A percentile compares a stretch with the other conserved stretches of the same genome.
These are phyloP conservation scores for Pelobates fuscus DNA, from an alignment of 2,113 vertebrate genomes.

Conservation along the genomic window DNA sequence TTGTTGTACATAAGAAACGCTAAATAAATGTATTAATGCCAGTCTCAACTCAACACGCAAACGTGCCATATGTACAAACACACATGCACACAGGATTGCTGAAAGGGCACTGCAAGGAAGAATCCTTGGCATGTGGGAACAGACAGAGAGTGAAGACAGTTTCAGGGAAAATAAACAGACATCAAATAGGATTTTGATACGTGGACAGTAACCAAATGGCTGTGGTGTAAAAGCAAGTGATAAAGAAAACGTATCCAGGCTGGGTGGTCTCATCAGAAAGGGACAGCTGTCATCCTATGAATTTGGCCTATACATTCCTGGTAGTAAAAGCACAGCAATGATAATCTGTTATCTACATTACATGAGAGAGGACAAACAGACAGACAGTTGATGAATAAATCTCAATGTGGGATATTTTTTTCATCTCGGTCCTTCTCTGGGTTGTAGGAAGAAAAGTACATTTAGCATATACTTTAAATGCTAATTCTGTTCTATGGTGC, in stretches of 20 bases:
- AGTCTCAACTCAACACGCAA: too few species aligned
- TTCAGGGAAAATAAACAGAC: constrained; percentile 24
- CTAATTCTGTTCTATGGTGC: too few species aligned
- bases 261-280: constrained; percentile 34
- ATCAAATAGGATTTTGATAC: constrained; percentile 28
- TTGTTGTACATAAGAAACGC: too few species aligned
- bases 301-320: constrained; percentile 1
- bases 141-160: neutral
- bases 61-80: too few species aligned
- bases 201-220: constrained; percentile 18
- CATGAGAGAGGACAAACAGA: neutral
- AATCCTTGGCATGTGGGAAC: constrained; percentile 5
- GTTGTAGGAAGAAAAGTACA: too few species aligned
- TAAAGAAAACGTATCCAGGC: constrained; percentile 10
- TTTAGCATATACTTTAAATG: too few species aligned
- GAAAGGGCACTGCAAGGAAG: neutral
- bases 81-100: too few species aligned
- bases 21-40: too few species aligned
- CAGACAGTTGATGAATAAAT: neutral
- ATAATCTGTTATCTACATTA: constrained; percentile 31
- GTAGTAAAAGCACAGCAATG: neutral
- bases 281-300: constrained; percentile 40
- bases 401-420: too few species aligned
- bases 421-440: too few species aligned
- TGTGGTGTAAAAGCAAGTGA: constrained; percentile 12